A percentile compares a stretch with the other conserved stretches of the same genome.
phyloP scores from a whole-genome alignment of 2,113 vertebrate genomes.

The Silurus meridionalis region DNA sequence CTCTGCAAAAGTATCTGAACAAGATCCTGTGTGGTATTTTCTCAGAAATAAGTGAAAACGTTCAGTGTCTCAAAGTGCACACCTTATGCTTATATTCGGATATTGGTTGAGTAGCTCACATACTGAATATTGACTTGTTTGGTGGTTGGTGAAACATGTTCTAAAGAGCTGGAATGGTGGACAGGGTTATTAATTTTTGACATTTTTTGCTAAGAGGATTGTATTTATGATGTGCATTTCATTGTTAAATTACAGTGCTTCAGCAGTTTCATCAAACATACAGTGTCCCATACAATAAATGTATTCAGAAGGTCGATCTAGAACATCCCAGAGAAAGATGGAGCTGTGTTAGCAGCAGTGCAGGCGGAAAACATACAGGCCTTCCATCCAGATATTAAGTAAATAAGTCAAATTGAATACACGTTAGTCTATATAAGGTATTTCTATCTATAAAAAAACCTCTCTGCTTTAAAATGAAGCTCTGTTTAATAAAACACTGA shows the following conservation, averaged over 20 bases:
- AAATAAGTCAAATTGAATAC: not conserved
- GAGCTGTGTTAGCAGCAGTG: not conserved
- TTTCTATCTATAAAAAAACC: not conserved
- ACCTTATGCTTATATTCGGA: too few species aligned
- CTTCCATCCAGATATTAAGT: not conserved
- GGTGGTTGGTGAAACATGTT: too few species aligned
- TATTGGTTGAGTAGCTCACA: too few species aligned
- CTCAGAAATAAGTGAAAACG: not conserved
- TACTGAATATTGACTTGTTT: too few species aligned
- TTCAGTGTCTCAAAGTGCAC: too few species aligned
- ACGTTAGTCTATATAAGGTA: not conserved
- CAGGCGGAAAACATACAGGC: not conserved
- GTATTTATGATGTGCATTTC: not conserved
- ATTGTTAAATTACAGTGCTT: not conserved
- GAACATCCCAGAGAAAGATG: not conserved
- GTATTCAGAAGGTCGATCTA: not conserved
- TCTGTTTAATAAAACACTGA: not conserved
- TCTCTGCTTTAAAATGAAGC: not conserved
- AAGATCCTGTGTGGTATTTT: not conserved
- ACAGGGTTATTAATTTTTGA: too few species aligned
- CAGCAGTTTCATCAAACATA: not conserved
- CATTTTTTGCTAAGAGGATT: not conserved
- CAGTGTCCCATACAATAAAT: not conserved
- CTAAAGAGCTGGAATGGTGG: too few species aligned
- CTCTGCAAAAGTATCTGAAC: not conserved